A percentile compares a stretch with the other conserved stretches of the same genome.
These are phyloP conservation scores for Capitella teleta DNA, from an alignment of 1,140 invertebrate genomes.

Conservation along the genomic window DNA sequence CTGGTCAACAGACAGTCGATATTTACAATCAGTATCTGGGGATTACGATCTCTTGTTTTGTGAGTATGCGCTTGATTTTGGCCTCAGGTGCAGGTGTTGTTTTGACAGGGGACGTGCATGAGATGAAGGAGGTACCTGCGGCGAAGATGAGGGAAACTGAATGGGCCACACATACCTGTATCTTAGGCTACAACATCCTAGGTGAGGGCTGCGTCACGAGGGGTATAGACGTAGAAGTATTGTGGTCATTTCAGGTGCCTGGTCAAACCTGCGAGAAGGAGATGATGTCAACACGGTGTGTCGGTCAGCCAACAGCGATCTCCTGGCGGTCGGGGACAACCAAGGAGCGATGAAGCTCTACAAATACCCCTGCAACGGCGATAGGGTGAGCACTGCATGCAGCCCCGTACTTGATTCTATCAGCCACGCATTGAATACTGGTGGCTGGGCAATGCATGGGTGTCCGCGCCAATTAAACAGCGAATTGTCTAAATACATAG, in stretches of 20 bases:
- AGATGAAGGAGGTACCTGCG: constrained; percentile 56
- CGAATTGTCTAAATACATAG: too few species aligned
- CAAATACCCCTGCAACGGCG: constrained; percentile 65
- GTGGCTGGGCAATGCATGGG: too few species aligned
- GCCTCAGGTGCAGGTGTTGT: neutral
- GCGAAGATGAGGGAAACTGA: constrained; percentile 60
- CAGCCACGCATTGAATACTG: too few species aligned
- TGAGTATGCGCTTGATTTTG: constrained; percentile 11
- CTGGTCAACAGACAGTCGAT: constrained; percentile 72
- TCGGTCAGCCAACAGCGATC: constrained; percentile 55
- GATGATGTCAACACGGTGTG: constrained; percentile 67
- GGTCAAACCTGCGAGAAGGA: constrained; percentile 75
- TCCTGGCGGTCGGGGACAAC: constrained; percentile 73
- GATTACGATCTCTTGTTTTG: constrained; percentile 80
- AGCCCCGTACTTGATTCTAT: too few species aligned
- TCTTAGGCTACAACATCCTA: constrained; percentile 59
- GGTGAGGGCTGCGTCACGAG: too few species aligned
- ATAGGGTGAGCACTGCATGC: constrained; percentile 61
- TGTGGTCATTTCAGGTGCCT: constrained; percentile 52
- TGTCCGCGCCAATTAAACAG: too few species aligned
- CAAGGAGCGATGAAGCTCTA: constrained; percentile 82
- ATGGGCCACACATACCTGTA: constrained; percentile 69
- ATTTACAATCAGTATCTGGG: constrained; percentile 72
- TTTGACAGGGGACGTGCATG: constrained; percentile 22
- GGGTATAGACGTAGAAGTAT: too few species aligned